Percentiles rank a stretch among this genome's conserved stretches.
phyloP scores from a whole-genome alignment of 2,113 vertebrate species.

The Suricata suricatta region DNA sequence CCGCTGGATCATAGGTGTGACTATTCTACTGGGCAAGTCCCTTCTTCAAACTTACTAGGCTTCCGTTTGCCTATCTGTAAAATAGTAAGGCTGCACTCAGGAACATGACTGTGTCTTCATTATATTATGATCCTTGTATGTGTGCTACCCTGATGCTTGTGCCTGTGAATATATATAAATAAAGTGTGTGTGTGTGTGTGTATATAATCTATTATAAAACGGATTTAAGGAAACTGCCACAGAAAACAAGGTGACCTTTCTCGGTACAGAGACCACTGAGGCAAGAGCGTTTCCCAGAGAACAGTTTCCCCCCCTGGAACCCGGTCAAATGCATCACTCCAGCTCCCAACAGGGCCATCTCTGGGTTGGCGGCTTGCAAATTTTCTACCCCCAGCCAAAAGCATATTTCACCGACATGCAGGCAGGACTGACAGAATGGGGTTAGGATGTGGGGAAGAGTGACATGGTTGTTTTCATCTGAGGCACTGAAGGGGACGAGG shows the following conservation, averaged over 20 bases:
- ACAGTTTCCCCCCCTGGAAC: background rate
- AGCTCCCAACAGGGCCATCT: slow-evolving; percentile 86
- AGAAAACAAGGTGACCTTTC: background rate
- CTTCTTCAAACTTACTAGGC: background rate
- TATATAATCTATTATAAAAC: background rate
- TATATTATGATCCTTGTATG: background rate
- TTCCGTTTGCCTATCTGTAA: background rate
- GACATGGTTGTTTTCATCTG: slow-evolving; percentile 70
- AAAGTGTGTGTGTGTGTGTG: too few species aligned
- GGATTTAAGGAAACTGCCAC: background rate
- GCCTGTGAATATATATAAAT: background rate
- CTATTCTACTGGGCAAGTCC: background rate
- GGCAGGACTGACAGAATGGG: slow-evolving; percentile 91
- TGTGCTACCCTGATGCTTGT: background rate
- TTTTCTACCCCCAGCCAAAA: slow-evolving; percentile 85
- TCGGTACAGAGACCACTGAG: background rate
- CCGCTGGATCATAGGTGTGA: too few species aligned
- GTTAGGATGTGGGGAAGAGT: slow-evolving; percentile 85
- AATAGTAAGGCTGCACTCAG: background rate
- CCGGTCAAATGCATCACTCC: slow-evolving; percentile 85
- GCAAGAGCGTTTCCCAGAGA: background rate
- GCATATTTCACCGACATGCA: slow-evolving; percentile 82
- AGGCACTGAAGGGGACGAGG: slow-evolving; percentile 66
- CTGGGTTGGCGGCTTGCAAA: slow-evolving; percentile 85
- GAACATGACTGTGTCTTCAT: background rate